Evolutionary conservation across 2,113 vertebrate genomes (phyloP).

Genomic region (Misgurnus mizolepis): DNA sequence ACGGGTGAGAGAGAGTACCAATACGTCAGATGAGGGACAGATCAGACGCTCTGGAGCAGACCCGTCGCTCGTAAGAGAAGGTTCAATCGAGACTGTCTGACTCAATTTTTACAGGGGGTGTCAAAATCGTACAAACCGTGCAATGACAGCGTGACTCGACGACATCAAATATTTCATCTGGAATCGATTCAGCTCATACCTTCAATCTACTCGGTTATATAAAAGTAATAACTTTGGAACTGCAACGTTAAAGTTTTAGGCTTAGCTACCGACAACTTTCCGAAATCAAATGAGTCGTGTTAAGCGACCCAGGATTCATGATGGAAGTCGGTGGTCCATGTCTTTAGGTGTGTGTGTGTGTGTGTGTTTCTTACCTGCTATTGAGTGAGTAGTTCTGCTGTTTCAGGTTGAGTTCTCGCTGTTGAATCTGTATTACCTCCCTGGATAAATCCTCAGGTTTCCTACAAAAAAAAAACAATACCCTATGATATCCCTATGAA

Average conservation of each 20-base stretch:
- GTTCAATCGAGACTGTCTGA: constrained; percentile 21
- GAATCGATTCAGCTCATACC: not conserved
- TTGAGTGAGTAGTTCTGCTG: constrained; percentile 85
- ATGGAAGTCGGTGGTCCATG: not conserved
- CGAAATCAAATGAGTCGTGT: not conserved
- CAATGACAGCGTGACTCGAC: not conserved
- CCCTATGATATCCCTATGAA: not conserved
- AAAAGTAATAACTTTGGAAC: not conserved
- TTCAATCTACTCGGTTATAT: not conserved
- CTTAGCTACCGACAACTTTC: not conserved
- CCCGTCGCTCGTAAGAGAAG: not conserved
- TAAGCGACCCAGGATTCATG: not conserved
- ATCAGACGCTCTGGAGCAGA: not conserved
- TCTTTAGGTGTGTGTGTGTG: constrained; percentile 28
- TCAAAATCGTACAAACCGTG: constrained; percentile 2
- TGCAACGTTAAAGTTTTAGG: not conserved
- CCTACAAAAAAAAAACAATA: constrained; percentile 68
- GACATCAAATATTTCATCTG: constrained; percentile 16
- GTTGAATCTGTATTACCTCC: constrained; percentile 90
- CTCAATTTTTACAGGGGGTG: not conserved
- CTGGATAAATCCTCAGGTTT: constrained; percentile 93
- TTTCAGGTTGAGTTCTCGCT: constrained; percentile 86
- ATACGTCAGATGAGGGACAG: not conserved
- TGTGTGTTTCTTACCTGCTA: constrained; percentile 78
- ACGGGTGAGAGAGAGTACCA: not conserved